Percentiles rank a stretch among this genome's conserved stretches.
Evolutionary conservation across 1,140 invertebrate genomes (phyloP).

Genomic region (Drosophila quadrilineata): DNA sequence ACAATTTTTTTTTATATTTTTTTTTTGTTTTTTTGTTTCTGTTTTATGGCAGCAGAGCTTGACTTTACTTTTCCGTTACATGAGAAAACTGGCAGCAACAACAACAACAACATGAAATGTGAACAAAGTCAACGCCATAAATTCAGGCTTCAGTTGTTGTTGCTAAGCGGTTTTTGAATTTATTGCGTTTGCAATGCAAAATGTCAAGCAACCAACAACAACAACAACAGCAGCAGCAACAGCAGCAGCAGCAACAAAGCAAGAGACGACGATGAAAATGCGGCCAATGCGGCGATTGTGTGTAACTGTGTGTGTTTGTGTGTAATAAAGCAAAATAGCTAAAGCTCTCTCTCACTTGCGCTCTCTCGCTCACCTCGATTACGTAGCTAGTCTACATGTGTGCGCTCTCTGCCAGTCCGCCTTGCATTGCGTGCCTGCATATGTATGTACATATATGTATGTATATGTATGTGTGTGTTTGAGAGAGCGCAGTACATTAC

Average conservation of each 20-base stretch:
- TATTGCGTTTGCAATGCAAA: conserved; percentile 55
- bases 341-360: conserved; percentile 6
- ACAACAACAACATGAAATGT: conserved; percentile 49
- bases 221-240: no score
- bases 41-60: conserved; percentile 50
- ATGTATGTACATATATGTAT: neutral
- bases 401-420: neutral
- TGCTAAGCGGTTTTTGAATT: conserved; percentile 48
- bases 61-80: conserved; percentile 57
- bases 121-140: conserved; percentile 50
- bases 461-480: conserved; percentile 1
- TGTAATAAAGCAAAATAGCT: no score
- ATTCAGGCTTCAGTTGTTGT: conserved; percentile 44
- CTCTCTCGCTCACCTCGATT: neutral
- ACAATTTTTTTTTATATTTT: conserved; percentile 2
- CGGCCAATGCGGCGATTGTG: conserved; percentile 50
- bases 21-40: neutral
- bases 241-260: no score
- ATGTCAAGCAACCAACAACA: neutral
- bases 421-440: neutral
- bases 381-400: neutral
- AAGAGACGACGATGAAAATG: conserved; percentile 35
- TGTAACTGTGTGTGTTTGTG: no score
- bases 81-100: conserved; percentile 3
- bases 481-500: conserved; percentile 53